A percentile compares a stretch with the other conserved stretches of the same genome.
These are phyloP conservation scores for Pardalotus punctatus DNA, from an alignment of 2,113 vertebrate species.

Conservation along the genomic window DNA sequence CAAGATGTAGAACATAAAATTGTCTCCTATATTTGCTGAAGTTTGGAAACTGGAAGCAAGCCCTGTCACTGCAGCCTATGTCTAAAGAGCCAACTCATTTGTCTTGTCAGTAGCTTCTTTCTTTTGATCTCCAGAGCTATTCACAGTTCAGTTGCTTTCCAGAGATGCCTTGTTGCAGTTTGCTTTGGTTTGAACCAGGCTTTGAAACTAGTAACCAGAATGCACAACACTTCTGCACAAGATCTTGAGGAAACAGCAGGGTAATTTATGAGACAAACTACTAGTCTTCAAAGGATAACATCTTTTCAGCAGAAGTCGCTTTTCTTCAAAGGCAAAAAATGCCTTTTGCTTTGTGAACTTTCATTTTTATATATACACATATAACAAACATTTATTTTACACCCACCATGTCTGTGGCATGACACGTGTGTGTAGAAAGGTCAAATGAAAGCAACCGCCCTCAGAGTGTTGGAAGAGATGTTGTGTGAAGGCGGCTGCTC, in stretches of 20 bases:
- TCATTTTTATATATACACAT: neutral
- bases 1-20: neutral
- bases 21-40: neutral
- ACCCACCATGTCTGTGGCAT: neutral
- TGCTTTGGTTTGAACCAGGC: slow-evolving; percentile 8
- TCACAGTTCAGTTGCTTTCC: neutral
- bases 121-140: slow-evolving; percentile 4
- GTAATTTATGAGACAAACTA: slow-evolving; percentile 5
- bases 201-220: neutral
- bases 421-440: neutral
- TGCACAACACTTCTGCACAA: neutral
- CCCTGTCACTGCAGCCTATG: neutral
- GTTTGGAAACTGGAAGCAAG: neutral
- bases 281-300: slow-evolving; percentile 19
- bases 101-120: neutral
- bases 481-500: neutral
- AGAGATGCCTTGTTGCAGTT: neutral
- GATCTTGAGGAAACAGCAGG: neutral
- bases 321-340: slow-evolving; percentile 21
- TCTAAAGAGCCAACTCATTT: neutral
- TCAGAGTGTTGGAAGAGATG: neutral
- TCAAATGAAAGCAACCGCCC: neutral
- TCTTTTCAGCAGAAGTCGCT: neutral
- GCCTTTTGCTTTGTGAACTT: neutral
- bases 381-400: neutral